Percentiles rank a stretch among this genome's conserved stretches.
These are phyloP conservation scores for Ariolimax columbianus DNA, from an alignment of 2,888 invertebrate species.

Conservation along the genomic window DNA sequence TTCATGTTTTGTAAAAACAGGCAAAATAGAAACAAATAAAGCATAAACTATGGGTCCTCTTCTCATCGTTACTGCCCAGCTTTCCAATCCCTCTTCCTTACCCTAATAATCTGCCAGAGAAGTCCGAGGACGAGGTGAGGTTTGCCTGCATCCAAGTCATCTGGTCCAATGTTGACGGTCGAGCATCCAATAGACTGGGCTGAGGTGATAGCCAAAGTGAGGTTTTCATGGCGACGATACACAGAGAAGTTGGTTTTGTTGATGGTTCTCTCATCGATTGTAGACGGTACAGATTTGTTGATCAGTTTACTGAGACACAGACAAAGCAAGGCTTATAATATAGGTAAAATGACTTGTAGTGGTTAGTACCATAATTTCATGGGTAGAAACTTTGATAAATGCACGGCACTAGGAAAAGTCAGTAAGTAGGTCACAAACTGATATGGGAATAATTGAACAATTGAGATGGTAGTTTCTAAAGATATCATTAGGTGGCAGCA, in stretches of 20 bases:
- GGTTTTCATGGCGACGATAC: conserved; percentile 96
- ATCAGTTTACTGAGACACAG: conserved; percentile 90
- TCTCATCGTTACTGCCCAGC: conserved; percentile 40
- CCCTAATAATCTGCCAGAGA: conserved; percentile 98
- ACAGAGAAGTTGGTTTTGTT: conserved; percentile 96
- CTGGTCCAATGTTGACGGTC: conserved; percentile 92
- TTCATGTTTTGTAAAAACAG: no score
- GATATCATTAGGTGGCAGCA: no score
- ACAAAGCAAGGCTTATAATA: neutral
- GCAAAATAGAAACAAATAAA: no score
- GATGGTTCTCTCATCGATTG: conserved; percentile 98
- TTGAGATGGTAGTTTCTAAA: no score
- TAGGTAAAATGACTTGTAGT: neutral
- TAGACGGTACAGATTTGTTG: conserved; percentile 98
- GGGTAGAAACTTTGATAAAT: no score
- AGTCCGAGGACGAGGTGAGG: conserved; percentile 97
- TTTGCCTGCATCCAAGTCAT: conserved; percentile 93
- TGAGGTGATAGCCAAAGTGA: conserved; percentile 95
- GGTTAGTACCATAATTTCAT: no score
- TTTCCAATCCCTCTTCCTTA: conserved; percentile 66
- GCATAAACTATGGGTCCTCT: no score
- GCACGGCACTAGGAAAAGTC: no score
- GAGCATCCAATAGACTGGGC: conserved; percentile 99
- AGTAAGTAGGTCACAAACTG: no score
- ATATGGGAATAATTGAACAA: no score